A percentile compares a stretch with the other conserved stretches of the same genome.
Evolutionary conservation across 2,113 vertebrate species (phyloP).

Genomic region (Clarias batrachus): DNA sequence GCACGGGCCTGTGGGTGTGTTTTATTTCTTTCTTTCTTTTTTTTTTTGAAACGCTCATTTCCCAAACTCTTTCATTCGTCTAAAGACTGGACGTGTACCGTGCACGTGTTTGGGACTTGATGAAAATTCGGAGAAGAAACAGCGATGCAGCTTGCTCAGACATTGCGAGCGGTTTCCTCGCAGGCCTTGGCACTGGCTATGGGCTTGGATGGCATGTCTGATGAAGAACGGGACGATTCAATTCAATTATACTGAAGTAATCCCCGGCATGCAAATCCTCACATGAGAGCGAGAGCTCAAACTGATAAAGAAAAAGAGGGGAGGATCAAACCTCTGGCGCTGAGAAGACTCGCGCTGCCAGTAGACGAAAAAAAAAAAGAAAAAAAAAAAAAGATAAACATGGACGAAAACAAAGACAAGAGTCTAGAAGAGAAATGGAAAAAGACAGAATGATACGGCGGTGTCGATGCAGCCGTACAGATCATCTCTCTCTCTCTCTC

Average conservation of each 20-base stretch:
- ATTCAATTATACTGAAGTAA: conserved; percentile 53
- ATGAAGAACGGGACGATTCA: conserved; percentile 45
- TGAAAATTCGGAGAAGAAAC: neutral
- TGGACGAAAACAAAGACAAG: neutral
- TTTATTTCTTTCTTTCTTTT: neutral
- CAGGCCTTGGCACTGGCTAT: neutral
- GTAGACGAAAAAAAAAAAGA: too few species aligned
- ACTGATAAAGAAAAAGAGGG: conserved; percentile 25
- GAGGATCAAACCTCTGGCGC: conserved; percentile 16
- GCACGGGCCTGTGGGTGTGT: neutral
- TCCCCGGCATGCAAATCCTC: conserved; percentile 48
- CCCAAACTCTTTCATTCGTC: neutral
- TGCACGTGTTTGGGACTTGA: neutral
- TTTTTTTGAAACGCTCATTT: neutral
- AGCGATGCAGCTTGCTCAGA: conserved; percentile 15
- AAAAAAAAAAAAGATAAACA: conserved; percentile 5
- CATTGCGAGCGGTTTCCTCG: neutral
- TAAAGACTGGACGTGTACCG: neutral
- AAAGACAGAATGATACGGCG: neutral
- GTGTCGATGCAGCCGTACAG: neutral
- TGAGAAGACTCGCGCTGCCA: neutral
- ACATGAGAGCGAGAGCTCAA: conserved; percentile 20
- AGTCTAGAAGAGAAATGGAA: neutral
- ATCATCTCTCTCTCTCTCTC: conserved; percentile 42
- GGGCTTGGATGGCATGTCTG: conserved; percentile 19